Evolutionary conservation across 2,888 invertebrate species (phyloP).

Genomic region (Plebejus melissa): DNA sequence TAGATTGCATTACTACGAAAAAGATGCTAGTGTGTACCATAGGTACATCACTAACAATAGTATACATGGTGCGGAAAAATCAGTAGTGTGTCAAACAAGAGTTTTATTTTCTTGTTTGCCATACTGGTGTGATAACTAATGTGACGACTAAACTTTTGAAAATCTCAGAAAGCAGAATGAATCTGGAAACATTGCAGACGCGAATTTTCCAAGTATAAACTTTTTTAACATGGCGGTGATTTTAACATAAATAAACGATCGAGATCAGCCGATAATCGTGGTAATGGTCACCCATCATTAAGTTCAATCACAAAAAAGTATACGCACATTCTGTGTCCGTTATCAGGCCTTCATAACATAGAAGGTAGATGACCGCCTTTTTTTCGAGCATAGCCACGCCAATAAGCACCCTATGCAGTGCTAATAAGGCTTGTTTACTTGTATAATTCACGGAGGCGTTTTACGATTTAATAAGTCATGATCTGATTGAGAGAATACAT

Average conservation of each 20-base stretch:
- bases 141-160: too few relatives aligned
- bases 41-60: too few relatives aligned
- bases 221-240: background rate
- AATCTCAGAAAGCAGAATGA: too few relatives aligned
- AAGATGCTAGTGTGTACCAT: too few relatives aligned
- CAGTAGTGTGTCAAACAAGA: too few relatives aligned
- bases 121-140: too few relatives aligned
- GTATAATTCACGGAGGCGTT: slow-evolving; percentile 28
- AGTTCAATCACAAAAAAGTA: background rate
- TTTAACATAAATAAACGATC: background rate
- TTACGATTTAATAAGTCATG: slow-evolving; percentile 35
- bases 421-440: slow-evolving; percentile 30
- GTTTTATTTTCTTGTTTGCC: too few relatives aligned
- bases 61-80: too few relatives aligned
- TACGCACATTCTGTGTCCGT: slow-evolving; percentile 45
- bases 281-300: slow-evolving; percentile 21
- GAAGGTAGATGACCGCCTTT: slow-evolving; percentile 61
- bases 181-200: too few relatives aligned
- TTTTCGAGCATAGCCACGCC: slow-evolving; percentile 35
- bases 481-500: slow-evolving; percentile 33
- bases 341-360: slow-evolving; percentile 58
- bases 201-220: background rate
- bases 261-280: background rate
- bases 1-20: too few relatives aligned
- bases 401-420: slow-evolving; percentile 35